These are phyloP conservation scores for Cremastinae sp. DNA, from an alignment of 2,888 invertebrate species.

Conservation along the genomic window DNA sequence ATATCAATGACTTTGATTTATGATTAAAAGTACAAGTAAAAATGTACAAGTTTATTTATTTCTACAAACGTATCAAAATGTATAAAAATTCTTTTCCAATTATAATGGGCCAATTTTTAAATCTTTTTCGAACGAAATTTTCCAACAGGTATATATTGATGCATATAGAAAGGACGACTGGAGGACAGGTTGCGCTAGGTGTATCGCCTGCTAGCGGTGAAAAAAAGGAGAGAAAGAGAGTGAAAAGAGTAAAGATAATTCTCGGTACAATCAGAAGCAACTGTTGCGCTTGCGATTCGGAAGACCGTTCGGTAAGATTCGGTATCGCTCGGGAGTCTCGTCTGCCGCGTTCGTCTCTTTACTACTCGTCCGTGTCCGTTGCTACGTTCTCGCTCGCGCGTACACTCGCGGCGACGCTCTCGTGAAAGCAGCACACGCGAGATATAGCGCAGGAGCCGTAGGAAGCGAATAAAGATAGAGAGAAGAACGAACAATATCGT, in stretches of 20 bases:
- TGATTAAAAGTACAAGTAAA: no score
- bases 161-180: no score
- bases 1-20: no score
- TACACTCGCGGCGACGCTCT: constrained; percentile 53
- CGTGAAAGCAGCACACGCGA: constrained; percentile 56
- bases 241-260: constrained; percentile 18
- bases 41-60: no score
- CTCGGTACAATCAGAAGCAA: constrained; percentile 47
- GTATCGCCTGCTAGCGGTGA: constrained; percentile 23
- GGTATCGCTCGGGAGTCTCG: constrained; percentile 49
- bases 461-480: neutral
- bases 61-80: no score
- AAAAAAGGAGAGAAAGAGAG: constrained; percentile 16
- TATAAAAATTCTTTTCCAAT: no score
- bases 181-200: constrained; percentile 27
- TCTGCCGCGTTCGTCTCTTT: constrained; percentile 55
- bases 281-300: constrained; percentile 61
- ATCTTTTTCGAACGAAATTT: no score
- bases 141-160: neutral
- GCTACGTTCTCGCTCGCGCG: constrained; percentile 42
- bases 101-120: no score
- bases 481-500: constrained; percentile 34
- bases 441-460: constrained; percentile 47
- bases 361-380: constrained; percentile 22
- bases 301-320: constrained; percentile 45